These are phyloP conservation scores for Leucophenga montana DNA, from an alignment of 2,888 invertebrate species.

Conservation along the genomic window DNA sequence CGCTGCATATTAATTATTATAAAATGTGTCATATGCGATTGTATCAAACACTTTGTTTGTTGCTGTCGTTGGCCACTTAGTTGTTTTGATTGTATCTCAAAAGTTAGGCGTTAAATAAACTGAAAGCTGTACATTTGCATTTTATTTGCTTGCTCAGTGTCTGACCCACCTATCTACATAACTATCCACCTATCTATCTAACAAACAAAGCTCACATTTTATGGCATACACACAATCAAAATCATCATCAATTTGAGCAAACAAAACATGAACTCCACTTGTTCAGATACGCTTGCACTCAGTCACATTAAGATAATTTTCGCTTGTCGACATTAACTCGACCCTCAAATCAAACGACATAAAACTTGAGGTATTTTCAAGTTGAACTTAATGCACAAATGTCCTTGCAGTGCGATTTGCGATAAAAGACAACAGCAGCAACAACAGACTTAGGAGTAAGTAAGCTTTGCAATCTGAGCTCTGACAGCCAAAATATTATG, in stretches of 20 bases:
- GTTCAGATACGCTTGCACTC: not conserved
- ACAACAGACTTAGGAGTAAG: slow-evolving; percentile 17
- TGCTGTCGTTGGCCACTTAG: too few species aligned
- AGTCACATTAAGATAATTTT: slow-evolving; percentile 64
- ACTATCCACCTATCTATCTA: slow-evolving; percentile 40
- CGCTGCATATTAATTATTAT: too few species aligned
- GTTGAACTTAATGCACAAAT: slow-evolving; percentile 14
- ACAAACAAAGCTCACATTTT: slow-evolving; percentile 19
- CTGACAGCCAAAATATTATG: slow-evolving; percentile 31
- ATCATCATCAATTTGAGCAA: slow-evolving; percentile 19
- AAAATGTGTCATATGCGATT: too few species aligned
- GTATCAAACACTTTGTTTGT: too few species aligned
- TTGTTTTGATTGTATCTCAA: too few species aligned
- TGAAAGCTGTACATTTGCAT: too few species aligned
- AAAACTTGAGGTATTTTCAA: slow-evolving; percentile 23
- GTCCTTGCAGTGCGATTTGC: slow-evolving; percentile 24
- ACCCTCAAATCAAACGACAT: slow-evolving; percentile 22
- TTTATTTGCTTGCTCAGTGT: too few species aligned
- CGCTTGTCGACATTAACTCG: not conserved
- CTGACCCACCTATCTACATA: not conserved
- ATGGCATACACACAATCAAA: slow-evolving; percentile 8
- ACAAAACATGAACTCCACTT: slow-evolving; percentile 11
- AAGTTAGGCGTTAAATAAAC: too few species aligned
- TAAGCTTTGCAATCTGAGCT: slow-evolving; percentile 24
- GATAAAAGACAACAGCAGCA: slow-evolving; percentile 23